Conservation (phyloP, 1,140 invertebrate species). For the Drosophila chauvacae region DNA sequence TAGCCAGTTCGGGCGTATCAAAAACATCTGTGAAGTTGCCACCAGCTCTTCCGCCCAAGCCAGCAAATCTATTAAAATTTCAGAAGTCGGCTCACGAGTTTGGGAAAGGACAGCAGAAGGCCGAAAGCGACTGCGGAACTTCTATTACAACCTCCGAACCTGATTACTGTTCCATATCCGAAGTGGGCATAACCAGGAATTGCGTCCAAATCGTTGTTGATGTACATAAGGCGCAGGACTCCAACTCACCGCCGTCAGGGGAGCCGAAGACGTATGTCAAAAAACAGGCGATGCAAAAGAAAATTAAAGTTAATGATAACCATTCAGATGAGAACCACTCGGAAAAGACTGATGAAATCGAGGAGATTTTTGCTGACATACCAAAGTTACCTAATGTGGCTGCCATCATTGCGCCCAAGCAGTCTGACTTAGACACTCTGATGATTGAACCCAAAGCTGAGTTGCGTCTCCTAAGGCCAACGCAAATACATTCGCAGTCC, state of each 20-base stretch:
- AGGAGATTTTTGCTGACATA: conserved; percentile 85
- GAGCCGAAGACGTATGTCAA: conserved; percentile 5
- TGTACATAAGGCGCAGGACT: conserved; percentile 71
- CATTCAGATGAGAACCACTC: conserved; percentile 58
- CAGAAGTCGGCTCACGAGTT: conserved; percentile 71
- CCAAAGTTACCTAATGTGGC: conserved; percentile 86
- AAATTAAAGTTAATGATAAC: not conserved
- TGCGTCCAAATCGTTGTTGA: conserved; percentile 77
- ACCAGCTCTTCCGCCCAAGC: conserved; percentile 88
- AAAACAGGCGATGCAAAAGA: too few species aligned
- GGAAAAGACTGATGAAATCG: conserved; percentile 80
- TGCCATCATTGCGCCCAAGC: conserved; percentile 85
- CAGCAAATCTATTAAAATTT: conserved; percentile 85
- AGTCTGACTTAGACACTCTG: conserved; percentile 51
- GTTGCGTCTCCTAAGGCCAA: conserved; percentile 19
- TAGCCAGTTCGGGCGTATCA: not conserved
- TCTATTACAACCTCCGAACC: conserved; percentile 81
- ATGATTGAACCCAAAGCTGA: conserved; percentile 57
- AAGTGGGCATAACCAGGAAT: conserved; percentile 76
- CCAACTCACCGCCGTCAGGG: conserved; percentile 33
- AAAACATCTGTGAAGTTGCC: conserved; percentile 53
- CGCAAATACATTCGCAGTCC: conserved; percentile 4
- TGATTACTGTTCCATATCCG: conserved; percentile 86
- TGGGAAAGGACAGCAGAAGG: conserved; percentile 44
- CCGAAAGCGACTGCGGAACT: conserved; percentile 38